Conservation (phyloP, 2,113 vertebrate species). For the Istiophorus platypterus region DNA sequence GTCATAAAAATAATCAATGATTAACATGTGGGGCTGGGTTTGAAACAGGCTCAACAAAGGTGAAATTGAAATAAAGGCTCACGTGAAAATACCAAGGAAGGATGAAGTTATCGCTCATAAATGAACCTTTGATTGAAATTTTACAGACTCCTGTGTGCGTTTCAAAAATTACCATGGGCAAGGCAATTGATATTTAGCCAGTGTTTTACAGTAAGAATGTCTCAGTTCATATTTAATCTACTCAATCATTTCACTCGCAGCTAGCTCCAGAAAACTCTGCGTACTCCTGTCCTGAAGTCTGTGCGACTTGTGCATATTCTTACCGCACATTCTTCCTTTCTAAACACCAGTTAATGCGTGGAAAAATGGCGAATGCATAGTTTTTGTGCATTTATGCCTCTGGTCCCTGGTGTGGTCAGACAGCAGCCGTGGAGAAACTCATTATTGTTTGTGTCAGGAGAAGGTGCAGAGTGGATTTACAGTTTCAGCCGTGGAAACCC, state of each 20-base stretch:
- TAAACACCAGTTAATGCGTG: not conserved
- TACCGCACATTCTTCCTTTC: not conserved
- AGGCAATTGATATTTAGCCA: no score
- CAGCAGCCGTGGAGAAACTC: constrained; percentile 27
- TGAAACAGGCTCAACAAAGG: not conserved
- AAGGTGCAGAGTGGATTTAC: not conserved
- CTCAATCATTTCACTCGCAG: no score
- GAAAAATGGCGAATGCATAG: not conserved
- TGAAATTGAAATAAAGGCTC: not conserved
- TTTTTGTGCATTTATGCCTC: not conserved
- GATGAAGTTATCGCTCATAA: no score
- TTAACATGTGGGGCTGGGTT: not conserved
- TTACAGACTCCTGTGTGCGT: no score
- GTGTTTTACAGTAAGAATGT: no score
- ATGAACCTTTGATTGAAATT: no score
- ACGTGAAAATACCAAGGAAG: no score
- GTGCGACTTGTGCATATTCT: no score
- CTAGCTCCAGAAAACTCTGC: no score
- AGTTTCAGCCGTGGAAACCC: constrained; percentile 44
- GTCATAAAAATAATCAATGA: no score
- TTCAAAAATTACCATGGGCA: no score
- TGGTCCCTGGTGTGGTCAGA: not conserved
- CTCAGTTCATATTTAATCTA: no score
- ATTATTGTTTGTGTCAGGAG: constrained; percentile 28
- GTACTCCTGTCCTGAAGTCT: not conserved